Evolutionary conservation across 2,888 invertebrate genomes (phyloP).

Genomic region (Dasysyrphus albostriatus): DNA sequence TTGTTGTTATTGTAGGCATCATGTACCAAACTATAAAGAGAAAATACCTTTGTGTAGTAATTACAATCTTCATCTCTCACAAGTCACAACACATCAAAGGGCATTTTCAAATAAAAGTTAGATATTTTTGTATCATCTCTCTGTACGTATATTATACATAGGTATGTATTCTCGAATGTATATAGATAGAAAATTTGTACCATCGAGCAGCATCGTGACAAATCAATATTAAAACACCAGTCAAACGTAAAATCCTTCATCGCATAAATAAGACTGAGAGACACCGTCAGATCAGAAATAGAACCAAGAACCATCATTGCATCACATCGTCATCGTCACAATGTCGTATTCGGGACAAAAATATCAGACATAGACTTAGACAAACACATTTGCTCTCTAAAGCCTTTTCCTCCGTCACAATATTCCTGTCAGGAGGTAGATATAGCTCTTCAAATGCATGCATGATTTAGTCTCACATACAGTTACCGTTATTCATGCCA

Average conservation of each 20-base stretch:
- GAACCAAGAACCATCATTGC: neutral
- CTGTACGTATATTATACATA: neutral
- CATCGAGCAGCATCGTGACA: constrained; percentile 32
- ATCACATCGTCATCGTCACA: neutral
- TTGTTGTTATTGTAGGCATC: too few relatives aligned
- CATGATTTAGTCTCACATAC: constrained; percentile 48
- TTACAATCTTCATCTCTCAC: constrained; percentile 27
- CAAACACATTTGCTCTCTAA: constrained; percentile 19
- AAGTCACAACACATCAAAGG: constrained; percentile 35
- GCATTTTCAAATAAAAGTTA: constrained; percentile 12
- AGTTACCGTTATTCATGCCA: constrained; percentile 14
- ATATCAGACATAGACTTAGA: neutral
- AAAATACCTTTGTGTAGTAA: constrained; percentile 22
- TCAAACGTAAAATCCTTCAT: constrained; percentile 26
- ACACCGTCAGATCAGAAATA: neutral
- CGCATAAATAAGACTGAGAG: constrained; percentile 18
- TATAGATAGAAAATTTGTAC: constrained; percentile 10
- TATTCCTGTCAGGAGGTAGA: constrained; percentile 24
- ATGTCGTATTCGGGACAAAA: neutral
- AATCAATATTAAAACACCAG: constrained; percentile 44
- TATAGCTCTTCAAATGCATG: constrained; percentile 50
- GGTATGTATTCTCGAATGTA: neutral
- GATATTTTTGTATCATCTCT: neutral
- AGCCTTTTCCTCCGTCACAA: constrained; percentile 15
- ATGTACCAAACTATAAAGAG: neutral